Base-by-base conservation (phyloP, 2,888 invertebrate genomes). In the Trisateles emortualis region DNA sequence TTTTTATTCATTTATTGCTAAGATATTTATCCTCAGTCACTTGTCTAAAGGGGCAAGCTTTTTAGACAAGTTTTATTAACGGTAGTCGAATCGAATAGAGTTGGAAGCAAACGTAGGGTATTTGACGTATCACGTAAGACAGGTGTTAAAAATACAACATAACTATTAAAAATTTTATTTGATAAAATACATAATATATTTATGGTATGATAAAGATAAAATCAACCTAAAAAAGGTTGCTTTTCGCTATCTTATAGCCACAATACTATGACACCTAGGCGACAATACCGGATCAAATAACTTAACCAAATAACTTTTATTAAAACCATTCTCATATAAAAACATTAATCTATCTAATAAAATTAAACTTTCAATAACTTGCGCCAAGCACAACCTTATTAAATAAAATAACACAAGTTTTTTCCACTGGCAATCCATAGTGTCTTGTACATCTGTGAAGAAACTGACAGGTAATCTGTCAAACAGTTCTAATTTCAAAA, bases 211-310 rank as follows among this genome's bases (percentile, higher is more conserved):
- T n/a, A n/a, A n/a, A n/a, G n/a, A n/a, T n/a, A n/a, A n/a, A 29
- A 9, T 2, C 29, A 5, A 0, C 32, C 4, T 13, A 2, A n/a
- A 11, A 32, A 32, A 11, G 11, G 3, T 3, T 1, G 3, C 9
- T 17, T 17, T 13, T 29, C 8, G 9, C 30, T 76, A 89, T 76
- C 94, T 95, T 36, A 94, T 74, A 64, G 95, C 95, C 48, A 97
- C 89, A 71, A 97, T 93, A 33, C 95, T 95, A 83, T 96, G 96
- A 87, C 96, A 97, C 67, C 98, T 92, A 2, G 98, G 98, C 0
- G 98, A 98, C 53, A 96, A 86, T 0, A 96, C 93, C 4, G 97
- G 96, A 91, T 98, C 96, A 87, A 98, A 98, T 57, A 98, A 86
- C 73, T 95, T 95, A 17, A 97, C 95, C 53, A 98, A 82, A 88